Evolutionary conservation across 2,797 vertebrate species (phyloP), one percentile per base, ranked within the genome.

Genomic region (Vultur gryphus): DNA sequence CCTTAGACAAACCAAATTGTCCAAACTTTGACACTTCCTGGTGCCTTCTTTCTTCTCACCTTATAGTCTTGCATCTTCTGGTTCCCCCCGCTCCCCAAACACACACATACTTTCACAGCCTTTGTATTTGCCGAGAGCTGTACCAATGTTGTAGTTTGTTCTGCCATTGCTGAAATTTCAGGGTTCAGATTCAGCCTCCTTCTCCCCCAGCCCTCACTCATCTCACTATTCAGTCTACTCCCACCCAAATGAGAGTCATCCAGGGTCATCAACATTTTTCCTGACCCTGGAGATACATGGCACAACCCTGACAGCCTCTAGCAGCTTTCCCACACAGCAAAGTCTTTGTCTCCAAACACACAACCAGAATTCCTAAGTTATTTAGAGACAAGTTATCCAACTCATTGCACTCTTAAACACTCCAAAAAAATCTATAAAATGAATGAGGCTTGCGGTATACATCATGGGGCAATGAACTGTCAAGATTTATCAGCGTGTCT

Each of bases 21-120:
- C 29, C 14, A 62, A 59, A 52, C 7, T 51, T 57, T 18, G 33
- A 25, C 13, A 33, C 6, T 66, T 72, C 21, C 20, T 59, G 9
- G 6, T 49, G 6, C 21, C 23, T 48, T 35, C 21, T 65, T 73
- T n/a, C 52, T 66, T 52, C 57, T 62, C 49, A 54, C 17, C 17
- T 52, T 11, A 21, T 5, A 39, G 26, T 51, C 23, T 41, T 43
- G 7, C 26, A 37, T 28, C 20, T 31, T 51, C 29, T 77, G 20
- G 8, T 49, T 70, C 24, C 4, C 26, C 14, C 6, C 0, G 0
- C 8, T 51, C 19, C 20, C 31, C n/a, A 83, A 23, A 49, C 5
- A 24, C 28, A 23, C 15, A 16, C 4, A 16, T 18, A 39, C 26
- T 10, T 76, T n/a, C 44, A 62, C 48, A 77, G 9, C 9, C 11